These are phyloP conservation scores for Cantharis flavilabris DNA, from an alignment of 2,888 invertebrate species.

Conservation along the genomic window DNA sequence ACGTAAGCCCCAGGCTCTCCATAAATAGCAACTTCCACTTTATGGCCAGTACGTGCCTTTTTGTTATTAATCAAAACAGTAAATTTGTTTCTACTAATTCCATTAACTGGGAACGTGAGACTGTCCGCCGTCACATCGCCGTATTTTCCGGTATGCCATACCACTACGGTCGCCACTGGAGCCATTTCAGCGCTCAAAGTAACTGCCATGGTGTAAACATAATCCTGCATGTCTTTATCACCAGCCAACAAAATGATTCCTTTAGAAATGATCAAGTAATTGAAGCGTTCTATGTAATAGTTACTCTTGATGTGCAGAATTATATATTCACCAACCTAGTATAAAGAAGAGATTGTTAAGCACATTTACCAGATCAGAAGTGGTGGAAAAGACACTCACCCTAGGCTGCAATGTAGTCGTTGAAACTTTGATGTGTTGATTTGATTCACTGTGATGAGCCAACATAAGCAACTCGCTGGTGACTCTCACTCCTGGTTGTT, in stretches of 20 bases:
- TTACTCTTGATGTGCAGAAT: slow-evolving; percentile 93
- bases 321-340: slow-evolving; percentile 85
- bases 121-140: slow-evolving; percentile 91
- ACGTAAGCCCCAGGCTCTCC: slow-evolving; percentile 95
- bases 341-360: no score
- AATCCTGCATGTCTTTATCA: slow-evolving; percentile 81
- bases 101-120: slow-evolving; percentile 95
- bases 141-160: slow-evolving; percentile 82
- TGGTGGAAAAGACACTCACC: slow-evolving; percentile 52
- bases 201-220: slow-evolving; percentile 79
- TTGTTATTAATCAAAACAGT: slow-evolving; percentile 87
- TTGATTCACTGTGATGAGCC: slow-evolving; percentile 79
- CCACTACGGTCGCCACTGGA: slow-evolving; percentile 87
- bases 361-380: no score
- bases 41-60: slow-evolving; percentile 91
- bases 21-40: slow-evolving; percentile 90
- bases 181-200: slow-evolving; percentile 88
- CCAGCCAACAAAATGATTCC: slow-evolving; percentile 86
- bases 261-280: slow-evolving; percentile 90
- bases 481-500: slow-evolving; percentile 70
- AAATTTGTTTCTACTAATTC: slow-evolving; percentile 91
- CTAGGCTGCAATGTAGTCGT: slow-evolving; percentile 82
- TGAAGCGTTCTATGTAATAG: slow-evolving; percentile 85
- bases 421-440: slow-evolving; percentile 82
- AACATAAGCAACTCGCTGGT: slow-evolving; percentile 72